Base-by-base conservation (phyloP, 1,140 invertebrate genomes). In the Papilio machaon region DNA sequence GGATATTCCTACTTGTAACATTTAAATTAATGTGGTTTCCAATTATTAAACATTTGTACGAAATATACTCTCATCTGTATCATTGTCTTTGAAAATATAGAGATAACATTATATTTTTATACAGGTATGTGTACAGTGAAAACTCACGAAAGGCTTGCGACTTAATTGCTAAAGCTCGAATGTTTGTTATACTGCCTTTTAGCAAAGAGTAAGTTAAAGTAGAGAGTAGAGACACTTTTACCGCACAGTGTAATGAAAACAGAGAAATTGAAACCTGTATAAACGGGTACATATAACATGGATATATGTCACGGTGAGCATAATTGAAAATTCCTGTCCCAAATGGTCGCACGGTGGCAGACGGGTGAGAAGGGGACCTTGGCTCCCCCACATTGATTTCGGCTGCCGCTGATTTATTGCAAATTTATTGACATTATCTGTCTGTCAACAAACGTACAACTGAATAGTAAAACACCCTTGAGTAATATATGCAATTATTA, bases 381-480 rank as follows among this genome's bases (percentile, higher is more conserved):
- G 74, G 19, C 46, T 76, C 74, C 43, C 46, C 74, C 47, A 73
- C 74, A 49, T 76, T 17, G 19, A 47, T 76, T 76, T 76, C 74
- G 74, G 74, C 74, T 49, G 74, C 19, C 74, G 74, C 13, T 76
- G 74, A 76, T 76, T 76, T 76, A 76, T 76, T 30, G 74, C 74
- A 47, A 52, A 76, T 76, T 76, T 76, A 76, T 76, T 76, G 74
- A 76, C 7, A 30, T 35, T 73, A 73, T 35, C 47, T 76, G 17
- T 19, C 46, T 49, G 19, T 76, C 11, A 15, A 10, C n/a, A 49
- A 76, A n/a, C 23, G 19, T 35, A 8, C 2, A 3, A 49, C n/a
- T 5, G 3, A 38, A 38, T 74, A 43, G 38, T 19, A 74, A 43
- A 64, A 64, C 60, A 64, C 19, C 60, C 19, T 64, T 64, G 23